These are phyloP conservation scores for Cichladusa arquata DNA, from an alignment of 2,113 vertebrate genomes.

Conservation along the genomic window DNA sequence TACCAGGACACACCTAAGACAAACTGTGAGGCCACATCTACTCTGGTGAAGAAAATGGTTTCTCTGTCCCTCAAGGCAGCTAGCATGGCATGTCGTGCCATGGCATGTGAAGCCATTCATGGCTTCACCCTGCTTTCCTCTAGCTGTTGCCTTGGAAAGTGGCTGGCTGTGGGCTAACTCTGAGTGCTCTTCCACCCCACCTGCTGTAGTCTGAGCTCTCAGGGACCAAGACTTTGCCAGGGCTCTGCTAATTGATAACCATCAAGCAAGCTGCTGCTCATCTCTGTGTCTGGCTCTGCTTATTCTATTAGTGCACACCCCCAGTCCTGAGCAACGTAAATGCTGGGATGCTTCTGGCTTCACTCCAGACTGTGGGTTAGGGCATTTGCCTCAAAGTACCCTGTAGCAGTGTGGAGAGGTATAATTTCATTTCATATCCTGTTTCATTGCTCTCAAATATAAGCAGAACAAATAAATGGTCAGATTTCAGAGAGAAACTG, in stretches of 20 bases:
- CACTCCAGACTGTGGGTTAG: background rate
- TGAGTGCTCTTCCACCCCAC: background rate
- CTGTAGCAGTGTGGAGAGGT: background rate
- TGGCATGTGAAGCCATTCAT: too few relatives aligned
- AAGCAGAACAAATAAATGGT: background rate
- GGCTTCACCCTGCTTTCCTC: accelerated
- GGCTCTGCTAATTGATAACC: background rate
- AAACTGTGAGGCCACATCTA: background rate
- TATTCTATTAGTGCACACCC: background rate
- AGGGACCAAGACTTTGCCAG: background rate
- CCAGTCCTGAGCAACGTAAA: background rate
- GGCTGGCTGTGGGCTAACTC: accelerated
- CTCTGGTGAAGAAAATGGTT: background rate
- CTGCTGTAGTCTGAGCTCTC: background rate
- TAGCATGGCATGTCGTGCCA: background rate
- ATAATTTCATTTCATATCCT: background rate
- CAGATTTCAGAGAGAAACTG: background rate
- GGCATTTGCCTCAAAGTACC: background rate
- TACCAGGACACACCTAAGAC: constrained; percentile 27
- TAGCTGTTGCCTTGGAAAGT: background rate
- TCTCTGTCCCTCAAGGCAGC: background rate
- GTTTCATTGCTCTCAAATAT: background rate
- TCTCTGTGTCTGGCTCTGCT: background rate
- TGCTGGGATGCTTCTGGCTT: background rate
- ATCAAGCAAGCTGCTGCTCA: background rate